Base-by-base conservation (phyloP, 2,797 vertebrate genomes). In the Pygocentrus nattereri region DNA sequence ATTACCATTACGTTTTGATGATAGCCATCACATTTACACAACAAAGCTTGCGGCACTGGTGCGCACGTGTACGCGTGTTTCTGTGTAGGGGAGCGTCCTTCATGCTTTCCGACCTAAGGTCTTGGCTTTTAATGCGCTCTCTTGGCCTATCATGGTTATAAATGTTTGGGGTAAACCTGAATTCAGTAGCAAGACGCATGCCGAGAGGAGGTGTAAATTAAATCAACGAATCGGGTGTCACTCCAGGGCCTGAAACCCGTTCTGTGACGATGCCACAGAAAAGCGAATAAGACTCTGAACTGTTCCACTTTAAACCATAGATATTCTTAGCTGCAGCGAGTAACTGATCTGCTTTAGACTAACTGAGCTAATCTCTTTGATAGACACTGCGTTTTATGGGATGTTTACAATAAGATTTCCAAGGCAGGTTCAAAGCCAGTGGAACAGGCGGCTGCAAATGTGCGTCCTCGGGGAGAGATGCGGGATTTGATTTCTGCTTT, bases 21-120 rank as follows among this genome's bases (percentile, higher is more conserved):
- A 88, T 88, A 91, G 86, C 79, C 82, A 77, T 79, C 50, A 34
- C 82, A 73, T 92, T 90, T 85, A 85, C 84, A 92, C 86, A 91
- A 68, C 77, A n/a, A 19, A 23, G 34, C 69, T 76, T 73, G 31
- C 50, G 38, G 49, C 73, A 82, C 78, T 77, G 82, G 75, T 87
- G 86, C 85, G 44, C 67, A 27, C 52, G 18, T 64, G 72, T 61
- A 38, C 30, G 47, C 15, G 41, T 65, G 62, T 78, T 82, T 74
- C 67, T 84, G 76, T 87, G 85, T 82, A n/a, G 49, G 54, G 34
- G 4, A 2, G 21, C 5, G 3, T 12, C 12, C 31, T 72, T 71
- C 23, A 54, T 67, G 16, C 41, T 69, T 18, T 68, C 25, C 3
- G 25, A 74, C 31, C 30, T 15, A 27, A 5, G n/a, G 34, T 49